A percentile compares a stretch with the other conserved stretches of the same genome.
phyloP scores from a whole-genome alignment of 1,140 invertebrate species.

The Argopecten irradians region DNA sequence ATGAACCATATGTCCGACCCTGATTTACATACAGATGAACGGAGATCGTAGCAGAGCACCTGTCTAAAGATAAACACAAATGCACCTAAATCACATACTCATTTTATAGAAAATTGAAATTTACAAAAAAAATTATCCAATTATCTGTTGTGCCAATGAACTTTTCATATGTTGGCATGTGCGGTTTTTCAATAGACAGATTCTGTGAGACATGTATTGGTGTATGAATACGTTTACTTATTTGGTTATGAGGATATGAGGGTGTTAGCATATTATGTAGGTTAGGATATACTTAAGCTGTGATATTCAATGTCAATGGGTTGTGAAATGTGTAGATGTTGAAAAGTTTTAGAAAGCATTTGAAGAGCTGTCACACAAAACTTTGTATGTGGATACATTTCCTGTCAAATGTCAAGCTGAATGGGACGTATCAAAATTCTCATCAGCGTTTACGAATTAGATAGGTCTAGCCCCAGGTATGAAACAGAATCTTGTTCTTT shows the following conservation, averaged over 20 bases:
- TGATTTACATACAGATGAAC: conserved; percentile 12
- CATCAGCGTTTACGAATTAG: background rate
- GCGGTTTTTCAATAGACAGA: background rate
- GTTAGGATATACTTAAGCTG: background rate
- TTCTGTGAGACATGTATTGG: background rate
- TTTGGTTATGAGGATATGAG: background rate
- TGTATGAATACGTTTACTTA: background rate
- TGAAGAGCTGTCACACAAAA: background rate
- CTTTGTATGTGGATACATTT: background rate
- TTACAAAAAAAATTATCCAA: background rate
- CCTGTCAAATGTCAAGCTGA: background rate
- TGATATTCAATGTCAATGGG: background rate
- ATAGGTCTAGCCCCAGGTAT: background rate
- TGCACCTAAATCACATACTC: background rate
- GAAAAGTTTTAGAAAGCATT: background rate
- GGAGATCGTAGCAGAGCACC: background rate
- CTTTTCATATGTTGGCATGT: background rate
- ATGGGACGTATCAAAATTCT: background rate
- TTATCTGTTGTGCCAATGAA: background rate
- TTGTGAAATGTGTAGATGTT: conserved; percentile 7
- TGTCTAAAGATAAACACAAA: background rate
- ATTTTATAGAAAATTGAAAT: conserved; percentile 1
- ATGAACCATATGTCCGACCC: background rate
- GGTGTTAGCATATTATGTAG: background rate
- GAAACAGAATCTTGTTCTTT: background rate